These are phyloP conservation scores for Trematomus bernacchii DNA, from an alignment of 2,797 vertebrate species.

Conservation along the genomic window DNA sequence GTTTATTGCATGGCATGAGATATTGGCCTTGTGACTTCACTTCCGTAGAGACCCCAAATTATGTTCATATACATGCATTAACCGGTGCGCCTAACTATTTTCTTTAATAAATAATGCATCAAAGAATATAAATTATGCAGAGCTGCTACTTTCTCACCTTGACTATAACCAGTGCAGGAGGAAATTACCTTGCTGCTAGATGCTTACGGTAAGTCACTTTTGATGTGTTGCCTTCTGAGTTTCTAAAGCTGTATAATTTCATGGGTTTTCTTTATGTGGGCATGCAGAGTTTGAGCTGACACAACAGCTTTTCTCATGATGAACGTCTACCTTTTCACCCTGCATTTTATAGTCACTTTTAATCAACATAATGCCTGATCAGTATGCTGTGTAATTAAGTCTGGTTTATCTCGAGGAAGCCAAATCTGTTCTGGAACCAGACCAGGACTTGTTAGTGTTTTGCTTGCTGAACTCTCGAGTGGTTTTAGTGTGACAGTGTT, in stretches of 20 bases:
- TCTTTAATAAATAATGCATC: conserved; percentile 40
- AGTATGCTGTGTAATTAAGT: conserved; percentile 20
- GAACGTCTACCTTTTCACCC: conserved; percentile 42
- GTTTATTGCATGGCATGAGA: conserved; percentile 4
- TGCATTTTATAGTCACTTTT: conserved; percentile 32
- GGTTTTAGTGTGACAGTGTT: not conserved
- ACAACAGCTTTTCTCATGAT: conserved; percentile 44
- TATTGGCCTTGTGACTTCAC: conserved; percentile 33
- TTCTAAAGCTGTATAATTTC: conserved; percentile 36
- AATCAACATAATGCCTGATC: conserved; percentile 50
- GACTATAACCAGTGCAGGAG: conserved; percentile 37
- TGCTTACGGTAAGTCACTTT: conserved; percentile 42
- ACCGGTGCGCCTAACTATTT: not conserved
- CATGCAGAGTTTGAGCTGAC: conserved; percentile 38
- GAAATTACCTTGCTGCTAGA: conserved; percentile 38
- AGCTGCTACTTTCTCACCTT: conserved; percentile 29
- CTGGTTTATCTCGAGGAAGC: conserved; percentile 10
- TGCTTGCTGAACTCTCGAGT: not conserved
- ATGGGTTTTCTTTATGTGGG: conserved; percentile 20
- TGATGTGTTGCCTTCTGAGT: conserved; percentile 34
- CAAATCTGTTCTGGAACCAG: conserved; percentile 7
- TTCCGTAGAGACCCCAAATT: conserved; percentile 21
- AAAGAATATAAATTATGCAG: conserved; percentile 17
- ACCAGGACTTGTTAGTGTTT: not conserved
- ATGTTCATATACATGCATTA: not conserved